Evolutionary conservation across 1,140 invertebrate genomes (phyloP).

Genomic region (Popillia japonica): DNA sequence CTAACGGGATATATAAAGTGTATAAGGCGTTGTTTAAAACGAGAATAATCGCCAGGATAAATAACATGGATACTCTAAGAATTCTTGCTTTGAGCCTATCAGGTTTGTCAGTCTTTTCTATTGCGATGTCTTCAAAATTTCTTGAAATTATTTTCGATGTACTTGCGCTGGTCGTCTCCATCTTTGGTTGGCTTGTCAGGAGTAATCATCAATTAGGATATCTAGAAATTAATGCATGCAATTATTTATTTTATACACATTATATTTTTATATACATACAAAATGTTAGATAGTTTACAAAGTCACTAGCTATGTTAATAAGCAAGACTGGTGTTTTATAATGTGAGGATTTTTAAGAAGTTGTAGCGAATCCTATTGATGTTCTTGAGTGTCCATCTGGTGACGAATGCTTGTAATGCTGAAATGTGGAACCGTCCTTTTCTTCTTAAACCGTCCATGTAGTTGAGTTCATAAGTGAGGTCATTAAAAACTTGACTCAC

Average conservation of each 20-base stretch:
- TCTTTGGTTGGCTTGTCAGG: not conserved
- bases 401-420: no score
- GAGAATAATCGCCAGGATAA: not conserved
- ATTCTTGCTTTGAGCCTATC: not conserved
- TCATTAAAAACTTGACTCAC: no score
- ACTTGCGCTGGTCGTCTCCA: not conserved
- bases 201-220: not conserved
- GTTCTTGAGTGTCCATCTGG: no score
- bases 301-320: no score
- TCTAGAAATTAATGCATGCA: not conserved
- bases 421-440: no score
- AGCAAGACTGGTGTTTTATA: no score
- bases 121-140: not conserved
- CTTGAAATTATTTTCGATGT: not conserved
- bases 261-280: not conserved
- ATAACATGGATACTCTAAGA: not conserved
- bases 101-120: not conserved
- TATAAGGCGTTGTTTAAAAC: not conserved
- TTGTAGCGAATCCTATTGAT: no score
- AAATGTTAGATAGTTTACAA: no score
- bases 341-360: no score
- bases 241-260: not conserved
- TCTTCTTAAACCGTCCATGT: no score
- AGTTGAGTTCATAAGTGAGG: no score
- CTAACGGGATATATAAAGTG: not conserved